These are phyloP conservation scores for Eueremaeus valkanovi DNA, from an alignment of 2,888 invertebrate genomes.

Conservation along the genomic window DNA sequence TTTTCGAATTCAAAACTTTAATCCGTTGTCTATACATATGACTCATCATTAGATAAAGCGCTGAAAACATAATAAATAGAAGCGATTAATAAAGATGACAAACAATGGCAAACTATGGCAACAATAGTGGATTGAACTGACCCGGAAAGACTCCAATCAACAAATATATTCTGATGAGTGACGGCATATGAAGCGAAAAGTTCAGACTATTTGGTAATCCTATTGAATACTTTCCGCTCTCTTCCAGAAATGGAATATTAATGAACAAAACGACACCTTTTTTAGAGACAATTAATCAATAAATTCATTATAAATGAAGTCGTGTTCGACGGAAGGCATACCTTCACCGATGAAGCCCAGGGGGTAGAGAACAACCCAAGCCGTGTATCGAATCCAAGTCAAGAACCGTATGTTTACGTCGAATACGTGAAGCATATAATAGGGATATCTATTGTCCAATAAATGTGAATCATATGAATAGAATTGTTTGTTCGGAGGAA, in stretches of 20 bases:
- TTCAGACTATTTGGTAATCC: constrained; percentile 79
- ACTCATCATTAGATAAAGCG: constrained; percentile 70
- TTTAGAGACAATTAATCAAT: constrained; percentile 42
- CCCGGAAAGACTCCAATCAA: constrained; percentile 70
- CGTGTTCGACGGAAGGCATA: constrained; percentile 45
- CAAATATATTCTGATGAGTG: constrained; percentile 71
- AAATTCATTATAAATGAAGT: background rate
- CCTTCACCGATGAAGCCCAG: constrained; percentile 83
- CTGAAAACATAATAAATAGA: constrained; percentile 50
- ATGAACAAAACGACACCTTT: constrained; percentile 56
- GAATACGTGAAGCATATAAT: constrained; percentile 76
- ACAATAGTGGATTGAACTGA: constrained; percentile 49
- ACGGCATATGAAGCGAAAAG: constrained; percentile 78
- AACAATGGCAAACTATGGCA: constrained; percentile 13
- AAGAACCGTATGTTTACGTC: constrained; percentile 68
- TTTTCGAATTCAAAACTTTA: background rate
- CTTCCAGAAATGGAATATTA: constrained; percentile 83
- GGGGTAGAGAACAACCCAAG: constrained; percentile 92
- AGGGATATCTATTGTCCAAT: constrained; percentile 69
- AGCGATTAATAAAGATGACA: background rate
- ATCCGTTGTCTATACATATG: constrained; percentile 73
- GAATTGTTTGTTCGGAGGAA: constrained; percentile 37
- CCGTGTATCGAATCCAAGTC: constrained; percentile 87
- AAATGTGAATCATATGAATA: constrained; percentile 35
- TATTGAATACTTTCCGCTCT: constrained; percentile 69